Evolutionary conservation across 1,140 invertebrate species (phyloP), one percentile per base, ranked within the genome.

Genomic region (Meteorus sp.): DNA sequence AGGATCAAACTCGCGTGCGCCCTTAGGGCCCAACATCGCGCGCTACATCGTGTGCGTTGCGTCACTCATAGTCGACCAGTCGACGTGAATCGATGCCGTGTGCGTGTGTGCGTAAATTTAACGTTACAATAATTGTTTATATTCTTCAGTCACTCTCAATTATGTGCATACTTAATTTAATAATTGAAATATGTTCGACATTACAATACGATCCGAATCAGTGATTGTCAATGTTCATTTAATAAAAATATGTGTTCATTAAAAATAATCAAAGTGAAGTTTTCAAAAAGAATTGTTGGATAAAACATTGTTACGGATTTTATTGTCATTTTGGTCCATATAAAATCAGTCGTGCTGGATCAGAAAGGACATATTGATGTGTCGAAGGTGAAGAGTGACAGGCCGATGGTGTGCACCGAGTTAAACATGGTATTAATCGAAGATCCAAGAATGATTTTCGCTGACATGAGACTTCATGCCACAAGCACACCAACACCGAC

Each of bases 341-440:
- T 19, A 19, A 20, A 9, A 19, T 19, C 8, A 19, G 43, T 27
- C 60, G 66, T 67, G 67, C 65, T 70, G 65, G 65, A 71, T 61
- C 65, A 62, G 45, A 58, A 47, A 23, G 35, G 22, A 57, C 39
- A 35, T 31, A 20, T 53, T 44, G 44, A 59, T 44, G 55, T 65
- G 62, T 33, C 29, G 11, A 55, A 60, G 64, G n/a, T n/a, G n/a
- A n/a, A n/a, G n/a, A n/a, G n/a, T n/a, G n/a, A n/a, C n/a, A n/a
- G n/a, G n/a, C n/a, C n/a, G n/a, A n/a, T n/a, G n/a, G n/a, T n/a
- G n/a, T n/a, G n/a, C n/a, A n/a, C n/a, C 60, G 59, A 60, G 44
- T 56, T 50, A 63, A 80, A 72, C 41, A 80, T 80, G 78, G 77
- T 80, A 62, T 79, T 79, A 60, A 60, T 80, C 22, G 78, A 80